These are phyloP conservation scores for Noctua janthina DNA, from an alignment of 2,888 invertebrate species.

Conservation along the genomic window DNA sequence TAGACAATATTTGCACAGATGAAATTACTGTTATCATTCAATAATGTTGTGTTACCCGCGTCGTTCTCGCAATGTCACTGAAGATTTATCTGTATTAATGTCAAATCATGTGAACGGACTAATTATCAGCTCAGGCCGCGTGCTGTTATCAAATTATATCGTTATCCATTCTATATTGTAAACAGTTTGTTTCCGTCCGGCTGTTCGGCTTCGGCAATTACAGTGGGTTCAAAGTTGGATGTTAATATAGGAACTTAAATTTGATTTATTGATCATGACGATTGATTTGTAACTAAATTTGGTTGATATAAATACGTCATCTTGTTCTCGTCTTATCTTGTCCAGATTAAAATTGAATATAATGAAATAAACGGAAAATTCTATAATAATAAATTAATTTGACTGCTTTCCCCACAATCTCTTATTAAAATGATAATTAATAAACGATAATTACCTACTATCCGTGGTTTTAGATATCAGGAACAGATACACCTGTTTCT, in stretches of 20 bases:
- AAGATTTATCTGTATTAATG: slow-evolving; percentile 63
- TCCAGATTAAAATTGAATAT: not conserved
- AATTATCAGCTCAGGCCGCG: slow-evolving; percentile 60
- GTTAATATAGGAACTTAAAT: not conserved
- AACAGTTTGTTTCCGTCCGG: slow-evolving; percentile 24
- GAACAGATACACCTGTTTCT: not conserved
- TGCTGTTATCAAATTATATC: slow-evolving; percentile 62
- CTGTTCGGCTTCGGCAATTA: slow-evolving; percentile 8
- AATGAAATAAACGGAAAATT: not conserved
- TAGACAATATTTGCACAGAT: slow-evolving; percentile 38
- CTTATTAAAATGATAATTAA: slow-evolving; percentile 5
- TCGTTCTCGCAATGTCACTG: slow-evolving; percentile 52
- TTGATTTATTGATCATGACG: not conserved
- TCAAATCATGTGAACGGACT: slow-evolving; percentile 61
- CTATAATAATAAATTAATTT: not conserved
- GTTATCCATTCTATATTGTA: slow-evolving; percentile 39
- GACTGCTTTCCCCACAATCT: slow-evolving; percentile 7
- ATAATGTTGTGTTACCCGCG: slow-evolving; percentile 36
- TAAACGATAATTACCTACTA: slow-evolving; percentile 16
- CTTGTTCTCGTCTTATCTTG: not conserved
- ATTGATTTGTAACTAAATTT: not conserved
- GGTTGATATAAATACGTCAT: not conserved
- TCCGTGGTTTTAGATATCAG: slow-evolving; percentile 10
- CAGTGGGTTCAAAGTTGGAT: slow-evolving; percentile 15
- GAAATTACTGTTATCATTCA: slow-evolving; percentile 4